Evolutionary conservation across 2,113 vertebrate species (phyloP).

Genomic region (Antigone vipio): DNA sequence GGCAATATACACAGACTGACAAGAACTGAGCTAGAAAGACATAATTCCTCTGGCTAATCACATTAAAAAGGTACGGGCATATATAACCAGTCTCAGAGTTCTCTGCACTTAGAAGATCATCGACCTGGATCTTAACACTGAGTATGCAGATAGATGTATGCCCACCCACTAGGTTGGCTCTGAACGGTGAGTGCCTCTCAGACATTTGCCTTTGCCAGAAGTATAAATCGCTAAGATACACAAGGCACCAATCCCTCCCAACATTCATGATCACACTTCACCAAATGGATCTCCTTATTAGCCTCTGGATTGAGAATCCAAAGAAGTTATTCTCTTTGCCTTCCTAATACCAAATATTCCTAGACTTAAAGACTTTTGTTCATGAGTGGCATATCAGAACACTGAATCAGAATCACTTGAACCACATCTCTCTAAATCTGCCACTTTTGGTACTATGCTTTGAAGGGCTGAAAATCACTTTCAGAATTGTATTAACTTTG

Average conservation of each 20-base stretch:
- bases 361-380: background rate
- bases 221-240: background rate
- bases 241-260: background rate
- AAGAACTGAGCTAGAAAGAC: background rate
- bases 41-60: background rate
- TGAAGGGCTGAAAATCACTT: background rate
- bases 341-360: background rate
- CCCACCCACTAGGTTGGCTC: background rate
- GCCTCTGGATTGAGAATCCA: background rate
- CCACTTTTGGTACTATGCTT: background rate
- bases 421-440: background rate
- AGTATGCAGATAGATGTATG: accelerated
- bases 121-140: background rate
- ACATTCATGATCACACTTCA: background rate
- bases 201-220: background rate
- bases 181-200: background rate
- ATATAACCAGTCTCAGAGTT: background rate
- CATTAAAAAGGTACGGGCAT: background rate
- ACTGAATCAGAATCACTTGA: background rate
- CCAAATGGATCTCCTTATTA: background rate
- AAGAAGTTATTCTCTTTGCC: background rate
- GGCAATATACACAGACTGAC: background rate
- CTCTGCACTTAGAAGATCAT: background rate
- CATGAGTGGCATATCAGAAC: background rate
- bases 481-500: background rate